Percentiles rank a stretch among this genome's conserved stretches.
phyloP scores from a whole-genome alignment of 2,113 vertebrate species.

The Larimichthys polyactis region DNA sequence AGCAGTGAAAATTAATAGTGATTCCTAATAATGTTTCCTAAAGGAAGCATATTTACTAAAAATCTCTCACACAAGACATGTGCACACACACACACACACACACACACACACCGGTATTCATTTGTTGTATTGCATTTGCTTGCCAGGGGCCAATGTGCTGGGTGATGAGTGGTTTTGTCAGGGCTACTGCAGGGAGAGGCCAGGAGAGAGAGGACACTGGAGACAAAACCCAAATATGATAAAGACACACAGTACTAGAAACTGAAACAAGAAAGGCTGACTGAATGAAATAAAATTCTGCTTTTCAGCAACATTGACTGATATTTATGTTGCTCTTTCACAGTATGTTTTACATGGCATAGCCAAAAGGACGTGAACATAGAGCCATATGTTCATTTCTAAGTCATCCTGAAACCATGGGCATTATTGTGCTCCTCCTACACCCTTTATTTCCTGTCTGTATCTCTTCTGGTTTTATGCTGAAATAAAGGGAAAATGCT shows the following conservation, averaged over 20 bases:
- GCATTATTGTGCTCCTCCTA: background rate
- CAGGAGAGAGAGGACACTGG: slow-evolving; percentile 5
- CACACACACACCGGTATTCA: background rate
- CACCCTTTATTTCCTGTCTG: background rate
- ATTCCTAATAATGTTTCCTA: no score
- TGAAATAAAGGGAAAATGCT: background rate
- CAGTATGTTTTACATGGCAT: background rate
- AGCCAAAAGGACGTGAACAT: background rate
- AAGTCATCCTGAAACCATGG: no score
- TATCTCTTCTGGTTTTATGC: background rate
- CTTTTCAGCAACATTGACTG: background rate
- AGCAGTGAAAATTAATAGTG: no score
- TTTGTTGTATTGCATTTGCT: slow-evolving; percentile 9
- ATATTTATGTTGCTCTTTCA: background rate
- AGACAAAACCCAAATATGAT: slow-evolving; percentile 19
- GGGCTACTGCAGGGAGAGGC: slow-evolving; percentile 25
- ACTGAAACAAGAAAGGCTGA: background rate
- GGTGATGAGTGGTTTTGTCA: slow-evolving; percentile 43
- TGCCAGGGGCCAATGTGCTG: background rate
- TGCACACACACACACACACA: background rate
- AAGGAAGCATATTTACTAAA: no score
- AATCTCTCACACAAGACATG: background rate
- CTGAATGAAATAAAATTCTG: background rate
- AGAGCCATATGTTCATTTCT: no score
- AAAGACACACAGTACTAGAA: background rate